Base-by-base conservation (phyloP, 1,140 invertebrate genomes). In the Cephus cinctus region DNA sequence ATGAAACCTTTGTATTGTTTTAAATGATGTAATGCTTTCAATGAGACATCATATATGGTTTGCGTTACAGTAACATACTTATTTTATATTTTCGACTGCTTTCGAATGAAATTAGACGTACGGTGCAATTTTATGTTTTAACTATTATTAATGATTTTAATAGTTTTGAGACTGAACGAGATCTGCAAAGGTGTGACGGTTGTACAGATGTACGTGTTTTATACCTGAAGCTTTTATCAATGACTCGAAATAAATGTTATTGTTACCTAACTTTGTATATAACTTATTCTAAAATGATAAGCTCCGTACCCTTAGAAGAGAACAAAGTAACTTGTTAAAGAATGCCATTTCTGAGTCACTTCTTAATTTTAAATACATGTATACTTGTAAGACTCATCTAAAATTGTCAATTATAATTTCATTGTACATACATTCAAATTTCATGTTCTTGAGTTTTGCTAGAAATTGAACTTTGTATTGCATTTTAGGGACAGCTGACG, bases 181-280 rank as follows among this genome's bases (percentile, higher is more conserved):
- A 52, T 59, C 44, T 50, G 59, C 49, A 49, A 56, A 23, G 44
- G 57, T 57, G 45, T 60, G 53, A 61, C 32, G 55, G 61, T 61
- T 61, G 52, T 60, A 59, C 50, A 56, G 54, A 56, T n/a, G n/a
- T n/a, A n/a, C 50, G 49, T 52, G 56, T 69, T 68, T 68, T 66
- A 61, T 68, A 69, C 65, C 49, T 56, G 49, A 61, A 58, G 56
- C 56, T 59, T 68, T 65, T 66, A 61, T 54, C 23, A 52, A 60
- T 39, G 47, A 58, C 23, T 41, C 16, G 21, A 61, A 65, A 59
- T 57, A 63, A 66, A 59, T 38, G 51, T 66, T 66, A 67, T 61
- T 66, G 57, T 65, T 66, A 60, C 42, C 14, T 36, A 36, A 36
- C 14, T 36, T 8, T n/a, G n/a, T n/a, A n/a, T n/a, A n/a, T n/a